These are phyloP conservation scores for Trichomalopsis sarcophagae DNA, from an alignment of 1,140 invertebrate genomes.

Conservation along the genomic window DNA sequence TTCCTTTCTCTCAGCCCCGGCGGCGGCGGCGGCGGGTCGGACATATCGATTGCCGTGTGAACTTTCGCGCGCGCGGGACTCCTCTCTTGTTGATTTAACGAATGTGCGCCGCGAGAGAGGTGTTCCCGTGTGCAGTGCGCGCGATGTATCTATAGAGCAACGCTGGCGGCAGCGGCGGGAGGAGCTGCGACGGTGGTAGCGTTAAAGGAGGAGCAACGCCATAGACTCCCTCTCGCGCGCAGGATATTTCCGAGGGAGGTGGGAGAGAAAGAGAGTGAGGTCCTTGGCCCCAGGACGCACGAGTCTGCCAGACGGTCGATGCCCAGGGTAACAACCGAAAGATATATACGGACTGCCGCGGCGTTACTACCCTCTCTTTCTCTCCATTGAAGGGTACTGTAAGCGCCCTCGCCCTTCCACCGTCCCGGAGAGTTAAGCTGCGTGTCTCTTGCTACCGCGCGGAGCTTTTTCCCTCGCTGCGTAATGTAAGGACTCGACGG, in stretches of 20 bases:
- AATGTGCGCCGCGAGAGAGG: neutral
- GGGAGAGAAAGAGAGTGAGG: constrained; percentile 55
- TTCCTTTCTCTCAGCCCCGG: constrained; percentile 14
- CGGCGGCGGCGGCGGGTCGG: neutral
- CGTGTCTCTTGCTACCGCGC: neutral
- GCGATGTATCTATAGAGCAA: neutral
- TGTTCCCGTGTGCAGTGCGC: too few relatives aligned
- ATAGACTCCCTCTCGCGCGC: constrained; percentile 5
- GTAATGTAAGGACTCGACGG: neutral
- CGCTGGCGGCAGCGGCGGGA: too few relatives aligned
- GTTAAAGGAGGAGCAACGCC: neutral
- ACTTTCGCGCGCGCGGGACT: constrained; percentile 26
- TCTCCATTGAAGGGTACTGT: constrained; percentile 22
- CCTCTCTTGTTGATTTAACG: constrained; percentile 47
- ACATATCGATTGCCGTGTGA: constrained; percentile 48
- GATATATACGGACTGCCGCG: constrained; percentile 54
- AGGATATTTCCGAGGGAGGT: constrained; percentile 36
- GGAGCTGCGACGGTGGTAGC: too few relatives aligned
- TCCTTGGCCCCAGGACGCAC: constrained; percentile 70
- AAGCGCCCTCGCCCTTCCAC: constrained; percentile 19
- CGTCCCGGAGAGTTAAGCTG: neutral
- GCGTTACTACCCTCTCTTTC: constrained; percentile 1
- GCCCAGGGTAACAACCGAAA: constrained; percentile 69
- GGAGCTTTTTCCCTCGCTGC: neutral
- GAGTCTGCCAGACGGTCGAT: constrained; percentile 68